phyloP scores from a whole-genome alignment of 2,888 invertebrate genomes.

The Cabera pusaria region DNA sequence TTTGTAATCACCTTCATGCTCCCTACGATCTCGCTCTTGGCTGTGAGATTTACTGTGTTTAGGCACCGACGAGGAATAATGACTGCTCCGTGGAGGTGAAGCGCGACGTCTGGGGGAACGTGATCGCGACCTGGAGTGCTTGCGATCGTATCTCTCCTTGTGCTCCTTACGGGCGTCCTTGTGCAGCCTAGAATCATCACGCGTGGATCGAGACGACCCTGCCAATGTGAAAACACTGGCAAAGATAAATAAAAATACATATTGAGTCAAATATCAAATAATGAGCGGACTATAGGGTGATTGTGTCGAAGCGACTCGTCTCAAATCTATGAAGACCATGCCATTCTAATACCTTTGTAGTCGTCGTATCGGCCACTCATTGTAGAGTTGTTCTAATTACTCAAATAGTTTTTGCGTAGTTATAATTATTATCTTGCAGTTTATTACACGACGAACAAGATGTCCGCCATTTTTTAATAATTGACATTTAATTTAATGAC shows the following conservation, averaged over 20 bases:
- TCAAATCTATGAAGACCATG: constrained; percentile 18
- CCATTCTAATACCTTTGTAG: constrained; percentile 41
- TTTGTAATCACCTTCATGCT: constrained; percentile 34
- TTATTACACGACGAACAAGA: background rate
- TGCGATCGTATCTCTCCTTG: constrained; percentile 43
- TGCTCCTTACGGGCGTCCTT: constrained; percentile 11
- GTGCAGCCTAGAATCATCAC: constrained; percentile 79
- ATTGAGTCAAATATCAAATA: constrained; percentile 44
- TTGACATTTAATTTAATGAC: too few relatives aligned
- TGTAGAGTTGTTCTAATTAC: constrained; percentile 3
- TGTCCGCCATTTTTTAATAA: too few relatives aligned
- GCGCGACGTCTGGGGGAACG: constrained; percentile 51
- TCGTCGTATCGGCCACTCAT: constrained; percentile 42
- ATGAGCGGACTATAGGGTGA: constrained; percentile 18
- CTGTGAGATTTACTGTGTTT: constrained; percentile 33
- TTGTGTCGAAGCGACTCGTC: constrained; percentile 3
- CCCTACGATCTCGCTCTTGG: constrained; percentile 42
- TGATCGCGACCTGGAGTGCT: constrained; percentile 53
- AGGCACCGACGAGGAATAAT: constrained; percentile 32
- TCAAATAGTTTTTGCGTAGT: too few relatives aligned
- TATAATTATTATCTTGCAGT: background rate
- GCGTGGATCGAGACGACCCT: constrained; percentile 85
- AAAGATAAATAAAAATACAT: constrained; percentile 82
- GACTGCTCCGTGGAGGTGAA: constrained; percentile 38
- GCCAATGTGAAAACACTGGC: constrained; percentile 91